Percentiles rank a stretch among this genome's conserved stretches.
phyloP scores from a whole-genome alignment of 2,888 invertebrate species.

The Camponotus fellah region DNA sequence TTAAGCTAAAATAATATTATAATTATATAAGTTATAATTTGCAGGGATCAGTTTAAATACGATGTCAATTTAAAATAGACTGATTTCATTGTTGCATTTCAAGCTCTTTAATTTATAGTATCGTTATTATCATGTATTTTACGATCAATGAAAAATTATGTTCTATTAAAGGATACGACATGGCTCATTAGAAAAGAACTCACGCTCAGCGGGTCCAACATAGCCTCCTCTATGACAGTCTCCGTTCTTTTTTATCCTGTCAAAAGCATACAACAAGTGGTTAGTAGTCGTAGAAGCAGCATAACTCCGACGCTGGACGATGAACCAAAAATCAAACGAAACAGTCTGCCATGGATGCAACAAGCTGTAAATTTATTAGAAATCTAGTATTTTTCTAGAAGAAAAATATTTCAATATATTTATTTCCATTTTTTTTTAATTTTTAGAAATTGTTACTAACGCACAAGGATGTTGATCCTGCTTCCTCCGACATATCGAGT shows the following conservation, averaged over 20 bases:
- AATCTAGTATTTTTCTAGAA: slow-evolving; percentile 37
- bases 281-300: slow-evolving; percentile 79
- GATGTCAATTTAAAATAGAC: not conserved
- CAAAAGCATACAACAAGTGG: slow-evolving; percentile 79
- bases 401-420: not conserved
- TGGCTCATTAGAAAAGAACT: slow-evolving; percentile 81
- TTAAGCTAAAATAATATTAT: not conserved
- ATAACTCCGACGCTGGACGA: slow-evolving; percentile 78
- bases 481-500: slow-evolving; percentile 83
- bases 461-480: slow-evolving; percentile 80
- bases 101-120: not conserved
- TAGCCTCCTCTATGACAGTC: slow-evolving; percentile 84
- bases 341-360: slow-evolving; percentile 85
- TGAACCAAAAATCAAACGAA: slow-evolving; percentile 82
- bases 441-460: slow-evolving; percentile 82
- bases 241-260: slow-evolving; percentile 87
- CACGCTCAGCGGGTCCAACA: slow-evolving; percentile 81
- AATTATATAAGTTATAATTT: not conserved
- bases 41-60: not conserved
- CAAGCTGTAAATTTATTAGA: slow-evolving; percentile 81
- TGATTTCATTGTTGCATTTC: not conserved
- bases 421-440: slow-evolving; percentile 3
- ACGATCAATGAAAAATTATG: not conserved
- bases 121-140: not conserved
- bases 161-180: slow-evolving; percentile 76